Evolutionary conservation across 2,888 invertebrate genomes (phyloP), one percentile per base, ranked within the genome.

Genomic region (Clanis bilineata): DNA sequence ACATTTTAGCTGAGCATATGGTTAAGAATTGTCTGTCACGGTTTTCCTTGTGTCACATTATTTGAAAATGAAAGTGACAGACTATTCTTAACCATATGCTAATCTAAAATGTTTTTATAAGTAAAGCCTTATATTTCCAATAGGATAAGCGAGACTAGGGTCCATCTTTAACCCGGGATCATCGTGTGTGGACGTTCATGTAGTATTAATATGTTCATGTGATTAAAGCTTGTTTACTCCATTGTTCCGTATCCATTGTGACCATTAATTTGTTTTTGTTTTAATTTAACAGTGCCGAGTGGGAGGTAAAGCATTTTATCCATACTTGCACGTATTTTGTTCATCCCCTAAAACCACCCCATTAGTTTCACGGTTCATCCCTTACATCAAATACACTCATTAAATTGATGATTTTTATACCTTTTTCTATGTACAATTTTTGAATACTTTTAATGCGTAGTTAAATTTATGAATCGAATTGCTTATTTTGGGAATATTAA

Each of bases 201-300:
- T 36, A 28, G 5, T n/a, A 47, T 25, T 47, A 51, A 51, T 51
- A 51, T 51, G 0, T 18, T 28, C 18, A 32, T 25, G 45, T 32
- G 51, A 51, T 10, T 51, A 51, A 15, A 4, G 51, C 51, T 51
- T 51, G 32, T 28, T 51, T 58, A 28, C 25, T 25, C 39, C 47
- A 58, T 58, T 23, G 28, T 47, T 38, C 32, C 25, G 25, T 22
- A 56, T 41, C 38, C 47, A 39, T 58, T 58, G 23, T 22, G 56
- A 62, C 56, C 62, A 63, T 58, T 56, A 41, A 59, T 63, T 61
- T 71, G 69, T 68, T 79, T 80, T 79, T 77, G 67, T 72, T 81
- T 83, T 81, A 73, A 74, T 76, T 83, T 77, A 72, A 83, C 87
- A 86, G 83, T 82, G 86, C 80, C 72, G 80, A 80, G 69, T 74